Conservation (phyloP, 2,888 invertebrate genomes). For the Rhyacophila evoluta region DNA sequence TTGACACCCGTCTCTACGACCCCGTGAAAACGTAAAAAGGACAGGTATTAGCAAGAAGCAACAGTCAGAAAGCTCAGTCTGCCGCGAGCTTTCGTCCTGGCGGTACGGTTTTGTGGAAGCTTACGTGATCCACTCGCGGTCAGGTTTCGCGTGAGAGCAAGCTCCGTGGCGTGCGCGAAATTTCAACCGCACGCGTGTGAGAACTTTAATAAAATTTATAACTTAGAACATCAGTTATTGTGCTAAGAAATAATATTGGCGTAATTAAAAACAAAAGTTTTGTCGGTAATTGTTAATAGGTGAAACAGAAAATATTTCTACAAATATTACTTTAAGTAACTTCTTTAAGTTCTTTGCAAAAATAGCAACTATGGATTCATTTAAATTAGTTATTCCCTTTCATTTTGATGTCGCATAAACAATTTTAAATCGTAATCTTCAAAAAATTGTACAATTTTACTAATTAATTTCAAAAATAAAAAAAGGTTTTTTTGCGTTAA, state of each 20-base stretch:
- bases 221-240: conserved; percentile 20
- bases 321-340: no score
- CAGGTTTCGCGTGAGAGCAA: conserved; percentile 8
- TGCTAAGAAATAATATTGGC: background rate
- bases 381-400: no score
- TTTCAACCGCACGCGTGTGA: background rate
- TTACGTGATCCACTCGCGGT: background rate
- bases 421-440: no score
- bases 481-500: no score
- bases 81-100: background rate
- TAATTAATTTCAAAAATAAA: no score
- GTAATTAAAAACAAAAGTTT: background rate
- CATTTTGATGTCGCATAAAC: no score
- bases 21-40: conserved; percentile 5
- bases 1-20: conserved; percentile 18
- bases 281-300: background rate
- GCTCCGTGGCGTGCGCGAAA: background rate
- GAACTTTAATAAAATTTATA: conserved; percentile 33
- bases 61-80: conserved; percentile 20
- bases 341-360: no score
- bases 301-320: background rate
- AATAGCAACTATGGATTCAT: no score
- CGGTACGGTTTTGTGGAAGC: background rate
- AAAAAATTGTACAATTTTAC: no score
- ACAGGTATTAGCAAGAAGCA: background rate